These are phyloP conservation scores for Scaptomyza flava DNA, from an alignment of 2,888 invertebrate genomes.

Conservation along the genomic window DNA sequence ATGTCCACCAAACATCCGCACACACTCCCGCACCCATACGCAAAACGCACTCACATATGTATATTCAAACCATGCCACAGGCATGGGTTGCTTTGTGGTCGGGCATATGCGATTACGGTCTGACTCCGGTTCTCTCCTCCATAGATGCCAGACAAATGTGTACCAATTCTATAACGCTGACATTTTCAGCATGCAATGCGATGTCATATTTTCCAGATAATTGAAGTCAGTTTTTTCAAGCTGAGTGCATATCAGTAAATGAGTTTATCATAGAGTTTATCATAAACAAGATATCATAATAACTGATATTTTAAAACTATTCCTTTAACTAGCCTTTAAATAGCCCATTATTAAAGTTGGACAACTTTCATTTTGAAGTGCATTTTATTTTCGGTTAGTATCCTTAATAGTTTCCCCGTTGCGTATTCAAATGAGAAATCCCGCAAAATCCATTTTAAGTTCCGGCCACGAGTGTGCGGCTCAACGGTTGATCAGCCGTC, in stretches of 20 bases:
- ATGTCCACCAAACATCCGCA: conserved; percentile 36
- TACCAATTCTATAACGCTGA: conserved; percentile 18
- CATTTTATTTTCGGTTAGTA: conserved; percentile 26
- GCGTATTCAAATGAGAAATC: conserved; percentile 69
- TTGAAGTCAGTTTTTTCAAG: neutral
- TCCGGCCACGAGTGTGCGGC: conserved; percentile 48
- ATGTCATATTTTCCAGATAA: conserved; percentile 22
- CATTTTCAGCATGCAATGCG: conserved; percentile 16
- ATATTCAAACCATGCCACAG: conserved; percentile 19
- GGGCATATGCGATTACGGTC: conserved; percentile 68
- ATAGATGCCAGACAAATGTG: conserved; percentile 35
- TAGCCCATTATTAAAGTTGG: neutral
- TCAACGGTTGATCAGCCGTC: conserved; percentile 36
- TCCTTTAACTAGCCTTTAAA: no score
- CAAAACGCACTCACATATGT: conserved; percentile 8
- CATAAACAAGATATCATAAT: neutral
- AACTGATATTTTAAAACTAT: neutral
- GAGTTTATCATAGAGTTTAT: neutral
- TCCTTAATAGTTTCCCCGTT: conserved; percentile 35
- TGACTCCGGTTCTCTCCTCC: conserved; percentile 34
- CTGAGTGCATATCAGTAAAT: neutral
- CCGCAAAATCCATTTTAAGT: conserved; percentile 69
- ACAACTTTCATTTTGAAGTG: conserved; percentile 16
- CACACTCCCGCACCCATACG: conserved; percentile 3
- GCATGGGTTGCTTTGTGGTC: conserved; percentile 57